Evolutionary conservation across 2,797 vertebrate genomes (phyloP).

Genomic region (Buphagus erythrorhynchus): DNA sequence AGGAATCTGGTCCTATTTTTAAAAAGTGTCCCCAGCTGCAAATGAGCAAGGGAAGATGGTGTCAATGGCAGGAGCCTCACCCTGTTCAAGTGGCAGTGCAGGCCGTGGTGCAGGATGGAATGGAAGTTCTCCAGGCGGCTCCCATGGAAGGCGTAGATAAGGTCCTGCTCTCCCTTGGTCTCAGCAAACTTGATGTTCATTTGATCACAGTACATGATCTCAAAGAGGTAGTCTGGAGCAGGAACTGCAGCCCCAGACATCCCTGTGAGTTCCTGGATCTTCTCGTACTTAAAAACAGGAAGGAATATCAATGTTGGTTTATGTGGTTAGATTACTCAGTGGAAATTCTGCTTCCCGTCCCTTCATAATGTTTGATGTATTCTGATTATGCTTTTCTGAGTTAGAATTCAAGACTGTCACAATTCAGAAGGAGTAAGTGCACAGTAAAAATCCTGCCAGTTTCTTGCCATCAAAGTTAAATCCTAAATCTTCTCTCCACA

Average conservation of each 20-base stretch:
- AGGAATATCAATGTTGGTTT: neutral
- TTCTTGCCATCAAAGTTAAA: neutral
- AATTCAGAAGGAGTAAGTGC: neutral
- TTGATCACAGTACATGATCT: constrained; percentile 89
- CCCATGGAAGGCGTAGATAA: constrained; percentile 96
- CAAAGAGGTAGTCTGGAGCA: constrained; percentile 93
- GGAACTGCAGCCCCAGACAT: constrained; percentile 80
- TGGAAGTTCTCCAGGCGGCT: constrained; percentile 98
- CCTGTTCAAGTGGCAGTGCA: constrained; percentile 95
- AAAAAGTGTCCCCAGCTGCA: neutral
- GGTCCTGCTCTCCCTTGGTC: constrained; percentile 85
- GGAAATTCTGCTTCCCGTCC: neutral
- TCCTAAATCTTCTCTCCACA: neutral
- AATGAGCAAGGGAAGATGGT: neutral
- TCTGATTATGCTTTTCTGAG: neutral
- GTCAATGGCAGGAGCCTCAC: constrained; percentile 61
- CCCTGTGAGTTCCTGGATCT: constrained; percentile 87
- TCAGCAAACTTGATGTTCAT: constrained; percentile 90
- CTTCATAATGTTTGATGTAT: neutral
- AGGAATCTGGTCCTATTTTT: neutral
- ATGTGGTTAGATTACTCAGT: neutral
- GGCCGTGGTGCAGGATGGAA: constrained; percentile 94
- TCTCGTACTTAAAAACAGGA: constrained; percentile 83
- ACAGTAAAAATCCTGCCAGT: neutral
- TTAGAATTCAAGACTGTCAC: neutral